A percentile compares a stretch with the other conserved stretches of the same genome.
Evolutionary conservation across 2,888 invertebrate species (phyloP).

Genomic region (Paralinhomoeus sp.): DNA sequence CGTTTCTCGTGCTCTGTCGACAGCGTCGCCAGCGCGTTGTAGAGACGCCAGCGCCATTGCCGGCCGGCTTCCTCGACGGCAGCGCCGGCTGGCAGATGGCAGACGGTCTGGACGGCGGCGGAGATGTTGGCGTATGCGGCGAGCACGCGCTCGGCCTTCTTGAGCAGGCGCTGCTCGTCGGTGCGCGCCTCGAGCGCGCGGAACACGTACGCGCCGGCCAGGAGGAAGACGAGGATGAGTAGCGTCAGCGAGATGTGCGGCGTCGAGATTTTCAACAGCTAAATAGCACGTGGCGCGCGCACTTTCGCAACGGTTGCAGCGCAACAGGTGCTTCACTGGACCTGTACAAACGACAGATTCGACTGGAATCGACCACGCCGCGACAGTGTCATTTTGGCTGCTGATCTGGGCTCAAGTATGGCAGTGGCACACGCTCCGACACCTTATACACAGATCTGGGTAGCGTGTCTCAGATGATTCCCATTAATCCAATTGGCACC

Average conservation of each 20-base stretch:
- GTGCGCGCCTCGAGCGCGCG: background rate
- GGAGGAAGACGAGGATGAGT: slow-evolving; percentile 16
- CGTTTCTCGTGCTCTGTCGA: slow-evolving; percentile 15
- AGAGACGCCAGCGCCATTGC: background rate
- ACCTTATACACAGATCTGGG: no score
- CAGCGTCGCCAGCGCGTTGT: slow-evolving; percentile 5
- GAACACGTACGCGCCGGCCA: slow-evolving; percentile 14
- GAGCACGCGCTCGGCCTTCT: background rate
- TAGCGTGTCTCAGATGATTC: no score
- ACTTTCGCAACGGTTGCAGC: no score
- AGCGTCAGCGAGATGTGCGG: slow-evolving; percentile 18
- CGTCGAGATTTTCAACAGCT: slow-evolving; percentile 19
- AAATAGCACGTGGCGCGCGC: no score
- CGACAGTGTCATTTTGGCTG: no score
- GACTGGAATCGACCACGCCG: no score
- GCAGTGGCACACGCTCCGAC: no score
- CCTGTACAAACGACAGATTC: no score
- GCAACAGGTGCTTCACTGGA: no score
- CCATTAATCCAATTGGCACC: no score
- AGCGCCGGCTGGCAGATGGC: no score
- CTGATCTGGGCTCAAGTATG: no score
- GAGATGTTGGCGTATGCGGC: background rate
- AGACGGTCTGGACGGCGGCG: background rate
- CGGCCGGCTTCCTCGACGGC: background rate
- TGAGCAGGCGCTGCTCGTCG: background rate